phyloP scores from a whole-genome alignment of 2,888 invertebrate species.

The Tortrix viridana region DNA sequence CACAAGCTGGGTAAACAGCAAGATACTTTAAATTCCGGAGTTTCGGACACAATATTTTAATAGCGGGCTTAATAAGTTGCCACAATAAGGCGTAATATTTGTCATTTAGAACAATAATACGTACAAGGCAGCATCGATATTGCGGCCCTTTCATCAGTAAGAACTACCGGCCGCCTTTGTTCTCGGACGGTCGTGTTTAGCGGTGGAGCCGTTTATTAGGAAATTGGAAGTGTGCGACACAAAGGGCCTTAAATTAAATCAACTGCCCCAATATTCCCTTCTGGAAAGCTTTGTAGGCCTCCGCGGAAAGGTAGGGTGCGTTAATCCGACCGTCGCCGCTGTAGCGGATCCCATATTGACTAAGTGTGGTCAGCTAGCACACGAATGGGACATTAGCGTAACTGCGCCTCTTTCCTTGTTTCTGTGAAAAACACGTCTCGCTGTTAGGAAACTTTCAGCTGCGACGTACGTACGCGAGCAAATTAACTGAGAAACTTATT shows the following conservation, averaged over 20 bases:
- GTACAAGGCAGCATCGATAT: slow-evolving; percentile 60
- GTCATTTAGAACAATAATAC: slow-evolving; percentile 62
- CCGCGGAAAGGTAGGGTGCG: slow-evolving; percentile 50
- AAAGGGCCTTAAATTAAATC: slow-evolving; percentile 79
- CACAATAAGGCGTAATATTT: slow-evolving; percentile 53
- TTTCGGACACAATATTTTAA: slow-evolving; percentile 49
- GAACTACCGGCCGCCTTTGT: slow-evolving; percentile 59
- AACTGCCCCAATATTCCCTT: slow-evolving; percentile 69
- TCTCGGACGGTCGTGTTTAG: slow-evolving; percentile 63
- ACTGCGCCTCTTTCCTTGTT: slow-evolving; percentile 39
- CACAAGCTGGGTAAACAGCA: slow-evolving; percentile 42
- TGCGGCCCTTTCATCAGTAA: slow-evolving; percentile 57
- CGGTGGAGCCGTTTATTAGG: slow-evolving; percentile 67
- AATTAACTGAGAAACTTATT: slow-evolving; percentile 51
- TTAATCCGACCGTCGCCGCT: slow-evolving; percentile 43
- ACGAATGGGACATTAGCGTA: slow-evolving; percentile 45
- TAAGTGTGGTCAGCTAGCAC: slow-evolving; percentile 48
- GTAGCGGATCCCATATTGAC: slow-evolving; percentile 50
- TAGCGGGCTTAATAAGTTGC: slow-evolving; percentile 42
- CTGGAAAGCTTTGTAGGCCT: slow-evolving; percentile 60
- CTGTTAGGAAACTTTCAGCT: slow-evolving; percentile 40
- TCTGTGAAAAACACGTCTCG: slow-evolving; percentile 34
- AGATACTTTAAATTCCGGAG: slow-evolving; percentile 46
- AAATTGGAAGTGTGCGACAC: slow-evolving; percentile 73
- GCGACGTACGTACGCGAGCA: slow-evolving; percentile 36